Conservation (phyloP, 2,113 vertebrate genomes). For the Xiphophorus couchianus region DNA sequence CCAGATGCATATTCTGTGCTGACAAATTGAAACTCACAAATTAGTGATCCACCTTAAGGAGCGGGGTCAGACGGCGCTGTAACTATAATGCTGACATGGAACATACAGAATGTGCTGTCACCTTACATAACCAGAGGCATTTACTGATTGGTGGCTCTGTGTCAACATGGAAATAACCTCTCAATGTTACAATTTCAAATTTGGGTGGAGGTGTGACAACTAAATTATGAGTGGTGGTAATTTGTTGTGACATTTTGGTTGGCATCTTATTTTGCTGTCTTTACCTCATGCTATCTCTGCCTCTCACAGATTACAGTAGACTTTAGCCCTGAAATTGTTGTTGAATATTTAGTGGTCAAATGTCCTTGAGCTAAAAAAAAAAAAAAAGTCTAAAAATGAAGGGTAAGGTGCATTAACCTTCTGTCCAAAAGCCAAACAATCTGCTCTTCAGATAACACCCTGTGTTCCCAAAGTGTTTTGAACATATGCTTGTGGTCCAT, state of each 20-base stretch:
- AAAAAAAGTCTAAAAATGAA: slow-evolving; percentile 52
- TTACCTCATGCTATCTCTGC: slow-evolving; percentile 8
- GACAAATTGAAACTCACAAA: slow-evolving; percentile 34
- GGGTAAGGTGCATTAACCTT: slow-evolving; percentile 50
- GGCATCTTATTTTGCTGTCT: background rate
- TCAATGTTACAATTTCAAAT: slow-evolving; percentile 38
- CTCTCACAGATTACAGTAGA: slow-evolving; percentile 51
- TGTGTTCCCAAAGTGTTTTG: slow-evolving; percentile 57
- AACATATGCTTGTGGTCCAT: slow-evolving; percentile 53
- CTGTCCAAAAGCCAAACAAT: slow-evolving; percentile 49
- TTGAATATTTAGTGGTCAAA: slow-evolving; percentile 63
- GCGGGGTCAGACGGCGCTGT: slow-evolving; percentile 22
- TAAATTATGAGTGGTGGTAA: slow-evolving; percentile 9
- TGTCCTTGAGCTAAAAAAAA: slow-evolving; percentile 67
- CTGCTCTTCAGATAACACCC: slow-evolving; percentile 60
- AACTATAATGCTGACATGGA: slow-evolving; percentile 22
- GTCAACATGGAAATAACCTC: slow-evolving; percentile 22
- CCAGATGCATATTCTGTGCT: slow-evolving; percentile 22
- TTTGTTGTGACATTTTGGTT: slow-evolving; percentile 24
- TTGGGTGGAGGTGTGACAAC: slow-evolving; percentile 12
- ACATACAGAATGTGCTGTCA: slow-evolving; percentile 5
- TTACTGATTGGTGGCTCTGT: slow-evolving; percentile 12
- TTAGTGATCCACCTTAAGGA: slow-evolving; percentile 18
- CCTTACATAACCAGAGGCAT: slow-evolving; percentile 23
- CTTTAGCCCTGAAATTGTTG: slow-evolving; percentile 53